Conservation (phyloP, 2,797 vertebrate species). For the Labeo calbasu region DNA sequence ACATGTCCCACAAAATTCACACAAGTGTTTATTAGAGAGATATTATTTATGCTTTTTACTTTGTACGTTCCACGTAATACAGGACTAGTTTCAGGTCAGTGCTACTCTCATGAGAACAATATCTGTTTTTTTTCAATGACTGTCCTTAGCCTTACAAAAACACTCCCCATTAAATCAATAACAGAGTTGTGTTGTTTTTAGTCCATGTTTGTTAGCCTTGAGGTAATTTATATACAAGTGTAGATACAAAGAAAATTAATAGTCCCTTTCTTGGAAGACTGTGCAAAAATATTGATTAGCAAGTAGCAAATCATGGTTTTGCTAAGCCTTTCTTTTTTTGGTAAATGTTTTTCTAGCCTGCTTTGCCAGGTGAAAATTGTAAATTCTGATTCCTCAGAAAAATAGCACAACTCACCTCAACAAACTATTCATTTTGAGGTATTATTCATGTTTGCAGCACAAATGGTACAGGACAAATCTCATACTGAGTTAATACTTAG, state of each 20-base stretch:
- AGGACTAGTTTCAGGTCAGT: background rate
- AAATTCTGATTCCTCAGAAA: background rate
- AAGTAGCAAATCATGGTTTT: background rate
- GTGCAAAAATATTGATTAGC: conserved; percentile 6
- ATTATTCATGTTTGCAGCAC: background rate
- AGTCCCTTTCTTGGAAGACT: background rate
- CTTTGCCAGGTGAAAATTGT: background rate
- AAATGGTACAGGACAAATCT: background rate
- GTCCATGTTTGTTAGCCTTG: background rate
- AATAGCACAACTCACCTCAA: background rate
- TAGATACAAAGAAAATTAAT: background rate
- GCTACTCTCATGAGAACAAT: background rate
- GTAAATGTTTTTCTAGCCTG: background rate
- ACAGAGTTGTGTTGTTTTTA: background rate
- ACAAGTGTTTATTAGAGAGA: background rate
- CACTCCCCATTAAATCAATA: background rate
- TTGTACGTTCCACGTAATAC: background rate
- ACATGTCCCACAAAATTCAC: background rate
- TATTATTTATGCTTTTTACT: background rate
- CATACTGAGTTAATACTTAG: background rate
- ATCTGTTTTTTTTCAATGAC: background rate
- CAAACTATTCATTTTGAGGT: background rate
- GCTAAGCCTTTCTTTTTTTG: background rate
- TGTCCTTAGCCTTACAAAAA: background rate
- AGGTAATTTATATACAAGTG: background rate